phyloP scores from a whole-genome alignment of 2,113 vertebrate species.

The Microtus montanus region DNA sequence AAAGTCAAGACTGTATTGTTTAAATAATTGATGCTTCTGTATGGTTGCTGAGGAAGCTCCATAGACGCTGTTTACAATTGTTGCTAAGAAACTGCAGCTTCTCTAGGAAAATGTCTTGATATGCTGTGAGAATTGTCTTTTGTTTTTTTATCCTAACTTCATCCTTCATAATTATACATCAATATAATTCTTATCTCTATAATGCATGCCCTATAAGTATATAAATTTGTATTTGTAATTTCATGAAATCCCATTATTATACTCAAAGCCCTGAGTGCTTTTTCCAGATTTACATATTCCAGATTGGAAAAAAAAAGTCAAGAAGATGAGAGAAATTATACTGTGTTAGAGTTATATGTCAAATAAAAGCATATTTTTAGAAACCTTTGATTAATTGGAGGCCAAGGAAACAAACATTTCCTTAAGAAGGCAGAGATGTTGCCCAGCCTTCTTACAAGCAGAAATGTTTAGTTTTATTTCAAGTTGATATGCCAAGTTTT shows the following conservation, averaged over 20 bases:
- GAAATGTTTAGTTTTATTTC: neutral
- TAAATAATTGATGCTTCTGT: conserved; percentile 61
- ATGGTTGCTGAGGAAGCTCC: neutral
- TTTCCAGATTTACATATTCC: neutral
- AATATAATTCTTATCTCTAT: conserved; percentile 45
- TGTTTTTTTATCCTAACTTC: neutral
- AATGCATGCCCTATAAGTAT: neutral
- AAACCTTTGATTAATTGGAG: neutral
- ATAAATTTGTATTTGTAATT: conserved; percentile 27
- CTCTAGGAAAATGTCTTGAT: conserved; percentile 20
- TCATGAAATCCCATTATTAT: conserved; percentile 6
- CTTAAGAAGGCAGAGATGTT: neutral
- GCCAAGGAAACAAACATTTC: neutral
- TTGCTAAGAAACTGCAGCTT: conserved; percentile 56
- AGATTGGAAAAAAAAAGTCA: conserved; percentile 27
- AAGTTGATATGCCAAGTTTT: neutral
- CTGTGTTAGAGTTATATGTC: neutral
- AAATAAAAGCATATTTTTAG: neutral
- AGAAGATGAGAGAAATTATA: neutral
- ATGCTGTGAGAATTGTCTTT: conserved; percentile 58
- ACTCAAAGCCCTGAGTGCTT: neutral
- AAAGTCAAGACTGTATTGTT: conserved; percentile 59
- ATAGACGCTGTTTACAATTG: conserved; percentile 41
- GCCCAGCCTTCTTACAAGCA: too few species aligned
- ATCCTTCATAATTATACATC: neutral